These are phyloP conservation scores for Amia ocellicauda DNA, from an alignment of 2,113 vertebrate genomes.

Conservation along the genomic window DNA sequence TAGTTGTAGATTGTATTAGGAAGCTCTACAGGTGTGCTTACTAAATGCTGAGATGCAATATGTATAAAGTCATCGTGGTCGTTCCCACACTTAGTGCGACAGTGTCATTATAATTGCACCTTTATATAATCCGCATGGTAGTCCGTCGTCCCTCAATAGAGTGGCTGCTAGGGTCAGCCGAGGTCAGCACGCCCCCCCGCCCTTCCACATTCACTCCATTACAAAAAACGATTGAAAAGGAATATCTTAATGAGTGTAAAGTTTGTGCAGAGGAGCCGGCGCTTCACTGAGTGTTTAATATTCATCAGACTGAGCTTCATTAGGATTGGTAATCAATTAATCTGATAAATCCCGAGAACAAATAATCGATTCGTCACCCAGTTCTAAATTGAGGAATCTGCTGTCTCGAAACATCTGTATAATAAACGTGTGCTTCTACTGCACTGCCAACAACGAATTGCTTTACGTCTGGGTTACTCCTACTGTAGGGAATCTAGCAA, in stretches of 20 bases:
- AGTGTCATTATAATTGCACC: background rate
- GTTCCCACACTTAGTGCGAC: background rate
- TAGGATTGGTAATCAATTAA: too few species aligned
- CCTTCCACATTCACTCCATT: background rate
- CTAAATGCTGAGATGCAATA: constrained; percentile 7
- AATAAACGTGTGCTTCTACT: too few species aligned
- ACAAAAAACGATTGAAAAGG: background rate
- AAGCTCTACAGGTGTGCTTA: background rate
- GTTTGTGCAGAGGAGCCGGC: too few species aligned
- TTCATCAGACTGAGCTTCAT: background rate
- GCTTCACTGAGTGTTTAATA: background rate
- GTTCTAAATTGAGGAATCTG: too few species aligned
- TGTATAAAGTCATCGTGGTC: constrained; percentile 7
- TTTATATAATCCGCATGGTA: constrained; percentile 1
- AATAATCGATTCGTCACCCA: too few species aligned
- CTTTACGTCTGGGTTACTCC: too few species aligned
- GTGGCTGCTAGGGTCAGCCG: background rate
- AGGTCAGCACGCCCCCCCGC: too few species aligned
- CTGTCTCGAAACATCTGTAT: too few species aligned
- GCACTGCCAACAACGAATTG: too few species aligned
- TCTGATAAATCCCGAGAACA: too few species aligned
- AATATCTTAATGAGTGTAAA: too few species aligned
- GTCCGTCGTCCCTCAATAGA: background rate
- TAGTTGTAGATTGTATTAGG: constrained; percentile 3
- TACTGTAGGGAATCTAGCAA: too few species aligned